Evolutionary conservation across 2,888 invertebrate genomes (phyloP), one percentile per base, ranked within the genome.

Genomic region (Sphinx pinastri): DNA sequence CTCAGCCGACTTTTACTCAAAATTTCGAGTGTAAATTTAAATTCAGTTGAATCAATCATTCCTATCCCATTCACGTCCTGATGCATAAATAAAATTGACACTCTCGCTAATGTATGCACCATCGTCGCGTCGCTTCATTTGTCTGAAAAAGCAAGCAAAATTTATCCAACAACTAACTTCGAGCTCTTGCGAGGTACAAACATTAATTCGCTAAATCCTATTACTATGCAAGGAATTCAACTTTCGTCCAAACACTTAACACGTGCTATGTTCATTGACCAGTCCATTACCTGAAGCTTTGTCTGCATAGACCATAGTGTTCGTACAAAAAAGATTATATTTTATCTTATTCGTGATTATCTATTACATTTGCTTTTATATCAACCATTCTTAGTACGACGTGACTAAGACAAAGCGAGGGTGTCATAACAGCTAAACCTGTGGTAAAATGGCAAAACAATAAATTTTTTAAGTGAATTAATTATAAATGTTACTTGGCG

Each of bases 171-270:
- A 38, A 57, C 57, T 4, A 25, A 45, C 60, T 47, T 16, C n/a
- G 13, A 63, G 12, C 16, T 58, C 31, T 31, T 7, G 10, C 19
- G 19, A 49, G 63, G 49, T 63, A 19, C 49, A 63, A 47, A 49
- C 49, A 49, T 63, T 16, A 60, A 60, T 63, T 63, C 12, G 16
- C 49, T 25, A 63, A 47, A 60, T 45, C 60, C 45, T n/a, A n/a
- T 63, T 47, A 63, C 47, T 47, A 49, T 63, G 47, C 63, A 63
- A 63, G 63, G 47, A 63, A 13, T 63, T 47, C 25, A 60, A 60
- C 16, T 60, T 63, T 49, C 49, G 16, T 16, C 47, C 49, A 47
- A 13, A 7, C 60, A 49, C 47, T 16, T 63, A 7, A 7, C 60
- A 19, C 47, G 47, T 63, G 49, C 63, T 19, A 12, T 19, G 25